These are phyloP conservation scores for Dyspetes luteomarginatus DNA, from an alignment of 2,888 invertebrate genomes.

Conservation along the genomic window DNA sequence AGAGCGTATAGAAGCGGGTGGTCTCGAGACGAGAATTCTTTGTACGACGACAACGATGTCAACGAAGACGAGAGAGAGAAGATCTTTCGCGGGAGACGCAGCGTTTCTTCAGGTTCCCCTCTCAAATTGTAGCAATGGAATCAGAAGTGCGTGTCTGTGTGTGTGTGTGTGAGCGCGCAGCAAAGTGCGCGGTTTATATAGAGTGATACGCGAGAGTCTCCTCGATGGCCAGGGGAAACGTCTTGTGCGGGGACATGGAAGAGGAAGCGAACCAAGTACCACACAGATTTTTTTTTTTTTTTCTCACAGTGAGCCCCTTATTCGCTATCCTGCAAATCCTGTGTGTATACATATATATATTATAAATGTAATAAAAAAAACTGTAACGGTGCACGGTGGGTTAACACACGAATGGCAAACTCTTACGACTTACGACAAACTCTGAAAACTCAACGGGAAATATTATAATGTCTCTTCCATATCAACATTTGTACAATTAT, in stretches of 20 bases:
- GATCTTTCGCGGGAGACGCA: conserved; percentile 17
- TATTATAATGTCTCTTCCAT: conserved; percentile 39
- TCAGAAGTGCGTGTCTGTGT: conserved; percentile 15
- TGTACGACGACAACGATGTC: background rate
- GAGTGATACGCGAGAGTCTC: conserved; percentile 12
- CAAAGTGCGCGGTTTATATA: background rate
- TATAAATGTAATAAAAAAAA: conserved; percentile 9
- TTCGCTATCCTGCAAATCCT: background rate
- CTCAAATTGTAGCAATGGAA: conserved; percentile 53
- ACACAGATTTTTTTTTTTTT: conserved; percentile 50
- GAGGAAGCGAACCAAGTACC: conserved; percentile 33
- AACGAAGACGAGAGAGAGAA: background rate
- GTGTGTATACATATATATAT: background rate
- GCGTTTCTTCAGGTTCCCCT: conserved; percentile 32
- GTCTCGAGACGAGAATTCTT: conserved; percentile 52
- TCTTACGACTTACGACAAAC: conserved; percentile 53
- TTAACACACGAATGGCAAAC: conserved; percentile 55
- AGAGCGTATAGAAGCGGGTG: conserved; percentile 42
- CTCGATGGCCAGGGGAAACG: conserved; percentile 34
- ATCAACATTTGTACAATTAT: conserved; percentile 21
- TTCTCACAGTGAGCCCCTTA: conserved; percentile 23
- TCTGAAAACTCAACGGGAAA: conserved; percentile 45
- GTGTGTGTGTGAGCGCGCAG: background rate
- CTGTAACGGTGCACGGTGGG: conserved; percentile 50
- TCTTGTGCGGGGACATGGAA: conserved; percentile 25